These are phyloP conservation scores for Coremacera marginata DNA, from an alignment of 2,888 invertebrate genomes.

Conservation along the genomic window DNA sequence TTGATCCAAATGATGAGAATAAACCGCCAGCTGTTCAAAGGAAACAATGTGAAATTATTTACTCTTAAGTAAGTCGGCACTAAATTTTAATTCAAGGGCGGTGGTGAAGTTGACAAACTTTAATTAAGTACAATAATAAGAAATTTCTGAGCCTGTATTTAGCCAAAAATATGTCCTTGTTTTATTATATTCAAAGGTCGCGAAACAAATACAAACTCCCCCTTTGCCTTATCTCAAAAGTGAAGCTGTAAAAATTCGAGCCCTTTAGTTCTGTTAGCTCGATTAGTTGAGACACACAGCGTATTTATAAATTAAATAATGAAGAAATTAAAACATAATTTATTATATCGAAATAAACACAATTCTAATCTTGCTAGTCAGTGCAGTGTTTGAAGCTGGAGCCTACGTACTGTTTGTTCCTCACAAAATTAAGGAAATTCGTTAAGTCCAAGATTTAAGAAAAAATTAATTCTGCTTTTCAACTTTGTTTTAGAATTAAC, in stretches of 20 bases:
- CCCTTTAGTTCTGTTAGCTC: background rate
- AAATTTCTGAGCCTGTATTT: background rate
- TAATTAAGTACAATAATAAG: background rate
- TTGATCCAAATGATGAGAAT: conserved; percentile 57
- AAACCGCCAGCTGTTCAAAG: conserved; percentile 57
- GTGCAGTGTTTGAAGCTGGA: conserved; percentile 42
- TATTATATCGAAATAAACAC: conserved; percentile 15
- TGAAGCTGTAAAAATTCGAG: background rate
- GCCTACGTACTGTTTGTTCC: conserved; percentile 51
- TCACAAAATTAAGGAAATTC: conserved; percentile 53
- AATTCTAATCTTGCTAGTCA: conserved; percentile 42
- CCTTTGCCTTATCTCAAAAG: background rate
- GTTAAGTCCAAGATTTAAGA: too few species aligned
- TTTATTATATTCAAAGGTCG: background rate
- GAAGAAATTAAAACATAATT: background rate
- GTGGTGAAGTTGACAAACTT: background rate
- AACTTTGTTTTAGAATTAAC: conserved; percentile 49
- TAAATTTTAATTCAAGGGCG: background rate
- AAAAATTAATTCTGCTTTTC: too few species aligned
- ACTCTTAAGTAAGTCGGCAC: background rate
- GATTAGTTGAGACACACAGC: background rate
- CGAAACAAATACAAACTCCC: conserved; percentile 21
- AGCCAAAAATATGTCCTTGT: background rate
- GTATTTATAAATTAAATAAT: conserved; percentile 38
- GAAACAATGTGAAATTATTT: background rate